These are phyloP conservation scores for Hypotaenidia philippensis DNA, from an alignment of 2,797 vertebrate genomes.

Conservation along the genomic window DNA sequence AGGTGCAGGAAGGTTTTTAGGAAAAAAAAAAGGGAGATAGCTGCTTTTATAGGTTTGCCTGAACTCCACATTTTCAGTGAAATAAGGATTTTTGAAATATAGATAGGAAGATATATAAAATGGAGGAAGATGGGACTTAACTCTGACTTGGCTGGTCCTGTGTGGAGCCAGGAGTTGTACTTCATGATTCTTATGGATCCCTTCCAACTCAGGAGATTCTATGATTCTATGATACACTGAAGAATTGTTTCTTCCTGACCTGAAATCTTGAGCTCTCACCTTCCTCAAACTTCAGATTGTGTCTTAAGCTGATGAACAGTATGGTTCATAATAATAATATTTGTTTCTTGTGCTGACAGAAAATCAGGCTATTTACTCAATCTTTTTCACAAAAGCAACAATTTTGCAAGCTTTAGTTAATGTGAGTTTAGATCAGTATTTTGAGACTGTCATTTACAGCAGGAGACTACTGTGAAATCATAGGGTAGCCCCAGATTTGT, in stretches of 20 bases:
- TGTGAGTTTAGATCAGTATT: neutral
- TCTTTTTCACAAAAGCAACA: neutral
- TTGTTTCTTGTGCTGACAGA: neutral
- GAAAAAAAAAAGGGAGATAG: neutral
- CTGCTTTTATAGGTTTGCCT: neutral
- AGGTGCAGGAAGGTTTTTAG: neutral
- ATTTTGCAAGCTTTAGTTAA: neutral
- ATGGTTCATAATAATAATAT: neutral
- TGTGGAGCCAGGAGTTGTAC: too few species aligned
- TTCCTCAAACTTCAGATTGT: neutral
- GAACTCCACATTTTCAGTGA: neutral
- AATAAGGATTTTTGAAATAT: neutral
- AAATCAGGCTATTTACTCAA: neutral
- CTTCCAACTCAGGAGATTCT: too few species aligned
- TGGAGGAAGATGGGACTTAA: neutral
- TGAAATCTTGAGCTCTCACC: neutral
- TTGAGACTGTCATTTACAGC: neutral
- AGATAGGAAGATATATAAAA: neutral
- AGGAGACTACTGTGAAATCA: neutral
- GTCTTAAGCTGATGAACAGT: neutral
- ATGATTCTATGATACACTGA: too few species aligned
- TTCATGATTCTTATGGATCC: too few species aligned
- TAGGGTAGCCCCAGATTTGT: neutral
- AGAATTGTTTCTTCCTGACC: neutral
- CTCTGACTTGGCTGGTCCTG: too few species aligned